Conservation (phyloP, 2,888 invertebrate genomes). For the Rutpela maculata region DNA sequence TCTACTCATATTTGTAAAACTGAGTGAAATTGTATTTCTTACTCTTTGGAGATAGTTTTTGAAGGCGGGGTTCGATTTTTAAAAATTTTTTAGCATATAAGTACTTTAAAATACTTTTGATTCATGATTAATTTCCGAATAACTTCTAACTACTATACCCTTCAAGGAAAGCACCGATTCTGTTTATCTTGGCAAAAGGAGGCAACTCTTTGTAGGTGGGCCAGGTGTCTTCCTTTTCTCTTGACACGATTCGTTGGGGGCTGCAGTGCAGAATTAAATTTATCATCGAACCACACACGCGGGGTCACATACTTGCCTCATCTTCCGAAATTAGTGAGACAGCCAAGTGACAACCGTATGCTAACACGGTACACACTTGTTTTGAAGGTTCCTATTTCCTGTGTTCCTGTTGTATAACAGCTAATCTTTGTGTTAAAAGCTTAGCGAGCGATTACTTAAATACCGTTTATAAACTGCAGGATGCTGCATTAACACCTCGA, state of each 20-base stretch:
- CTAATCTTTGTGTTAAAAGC: conserved; percentile 16
- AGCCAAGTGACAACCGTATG: conserved; percentile 39
- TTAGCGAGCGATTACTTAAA: not conserved
- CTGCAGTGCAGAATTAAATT: conserved; percentile 44
- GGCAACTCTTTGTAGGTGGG: conserved; percentile 46
- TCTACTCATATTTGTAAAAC: no score
- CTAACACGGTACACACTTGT: conserved; percentile 39
- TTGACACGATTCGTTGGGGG: conserved; percentile 40
- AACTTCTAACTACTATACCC: not conserved
- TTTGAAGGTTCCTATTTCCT: conserved; percentile 29
- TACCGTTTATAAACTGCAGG: not conserved
- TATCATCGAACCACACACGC: conserved; percentile 52
- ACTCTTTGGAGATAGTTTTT: no score
- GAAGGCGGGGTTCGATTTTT: no score
- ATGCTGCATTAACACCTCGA: not conserved
- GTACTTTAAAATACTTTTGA: no score
- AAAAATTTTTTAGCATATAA: no score
- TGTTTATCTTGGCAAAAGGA: conserved; percentile 42
- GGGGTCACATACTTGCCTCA: conserved; percentile 52
- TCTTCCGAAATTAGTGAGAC: conserved; percentile 45
- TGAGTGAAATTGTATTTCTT: no score
- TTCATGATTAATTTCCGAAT: not conserved
- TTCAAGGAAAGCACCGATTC: not conserved
- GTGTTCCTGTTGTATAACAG: conserved; percentile 23
- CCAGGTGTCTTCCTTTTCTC: conserved; percentile 49